These are phyloP conservation scores for Zaprionus bogoriensis DNA, from an alignment of 2,888 invertebrate genomes.

Conservation along the genomic window DNA sequence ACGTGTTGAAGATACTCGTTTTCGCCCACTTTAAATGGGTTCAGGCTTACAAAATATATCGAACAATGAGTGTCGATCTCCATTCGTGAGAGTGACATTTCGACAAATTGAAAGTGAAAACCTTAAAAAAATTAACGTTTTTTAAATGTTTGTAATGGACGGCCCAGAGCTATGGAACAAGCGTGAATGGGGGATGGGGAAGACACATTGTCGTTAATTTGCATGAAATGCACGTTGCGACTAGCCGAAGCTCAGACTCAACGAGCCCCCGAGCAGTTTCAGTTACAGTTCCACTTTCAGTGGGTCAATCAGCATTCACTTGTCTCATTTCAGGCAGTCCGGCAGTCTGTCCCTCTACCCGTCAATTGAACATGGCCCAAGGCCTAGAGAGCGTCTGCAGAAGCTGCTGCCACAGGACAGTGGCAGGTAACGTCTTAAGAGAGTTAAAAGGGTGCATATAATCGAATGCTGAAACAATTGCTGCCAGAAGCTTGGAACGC, in stretches of 20 bases:
- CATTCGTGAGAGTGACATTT: constrained; percentile 63
- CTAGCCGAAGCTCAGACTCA: constrained; percentile 11
- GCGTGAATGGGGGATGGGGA: neutral
- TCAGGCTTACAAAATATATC: too few relatives aligned
- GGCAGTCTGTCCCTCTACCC: constrained; percentile 8
- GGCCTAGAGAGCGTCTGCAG: too few relatives aligned
- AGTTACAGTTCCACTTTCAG: constrained; percentile 38
- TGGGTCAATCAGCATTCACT: constrained; percentile 75
- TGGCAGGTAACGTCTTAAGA: too few relatives aligned
- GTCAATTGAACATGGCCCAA: too few relatives aligned
- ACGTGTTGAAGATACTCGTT: too few relatives aligned
- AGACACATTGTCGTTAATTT: constrained; percentile 61
- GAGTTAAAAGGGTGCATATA: too few relatives aligned
- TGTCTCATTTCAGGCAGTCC: constrained; percentile 57
- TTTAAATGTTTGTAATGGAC: constrained; percentile 56
- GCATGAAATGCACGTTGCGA: constrained; percentile 74
- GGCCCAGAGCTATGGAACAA: constrained; percentile 1
- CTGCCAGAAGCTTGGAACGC: too few relatives aligned
- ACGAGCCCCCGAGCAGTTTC: constrained; percentile 32
- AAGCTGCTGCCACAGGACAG: too few relatives aligned
- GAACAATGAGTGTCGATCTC: constrained; percentile 46
- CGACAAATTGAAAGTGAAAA: constrained; percentile 75
- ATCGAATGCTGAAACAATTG: too few relatives aligned
- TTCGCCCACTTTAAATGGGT: too few relatives aligned
- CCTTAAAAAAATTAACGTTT: constrained; percentile 55